Evolutionary conservation across 2,113 vertebrate species (phyloP), one percentile per base, ranked within the genome.

Genomic region (Phoxinus phoxinus): DNA sequence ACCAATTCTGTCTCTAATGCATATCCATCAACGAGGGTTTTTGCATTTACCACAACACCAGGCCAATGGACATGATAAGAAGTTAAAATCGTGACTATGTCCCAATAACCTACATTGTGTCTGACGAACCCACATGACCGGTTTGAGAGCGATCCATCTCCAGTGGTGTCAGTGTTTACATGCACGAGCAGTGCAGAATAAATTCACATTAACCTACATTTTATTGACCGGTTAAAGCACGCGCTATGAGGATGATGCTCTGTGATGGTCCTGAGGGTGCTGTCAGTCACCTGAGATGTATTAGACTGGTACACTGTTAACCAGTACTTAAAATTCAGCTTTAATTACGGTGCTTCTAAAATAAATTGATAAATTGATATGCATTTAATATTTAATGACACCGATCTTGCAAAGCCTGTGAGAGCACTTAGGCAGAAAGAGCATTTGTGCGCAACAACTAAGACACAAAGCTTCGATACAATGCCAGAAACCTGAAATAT

Each of bases 311-410:
- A 15, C 58, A 51, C 5, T 23, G 25, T 81, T 81, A 69, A 81
- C 80, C 80, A 65, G n/a, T 30, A 11, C 19, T 69, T 46, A 63
- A 0, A 61, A 65, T 44, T 6, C 2, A 51, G 53, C 23, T 83
- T 72, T 19, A 71, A 72, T 56, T 25, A 41, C 44, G 6, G 11
- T 21, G 65, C 65, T 13, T 67, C 6, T 58, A 37, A 58, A 72
- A 72, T 48, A 58, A 53, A 56, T 21, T 23, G 6, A 72, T 48
- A 58, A 53, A 56, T 21, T 23, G 6, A 41, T 11, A 41, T 71
- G 67, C 81, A 25, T 41, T 83, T 72, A 58, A 83, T 83, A 83
- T 83, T 83, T 58, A 83, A 83, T 72, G 48, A 30, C 59, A 65
- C 3, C 13, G 37, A 46, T 41, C n/a, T 19, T 27, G 10, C 6